phyloP scores from a whole-genome alignment of 2,113 vertebrate species.

The Eublepharis macularius region DNA sequence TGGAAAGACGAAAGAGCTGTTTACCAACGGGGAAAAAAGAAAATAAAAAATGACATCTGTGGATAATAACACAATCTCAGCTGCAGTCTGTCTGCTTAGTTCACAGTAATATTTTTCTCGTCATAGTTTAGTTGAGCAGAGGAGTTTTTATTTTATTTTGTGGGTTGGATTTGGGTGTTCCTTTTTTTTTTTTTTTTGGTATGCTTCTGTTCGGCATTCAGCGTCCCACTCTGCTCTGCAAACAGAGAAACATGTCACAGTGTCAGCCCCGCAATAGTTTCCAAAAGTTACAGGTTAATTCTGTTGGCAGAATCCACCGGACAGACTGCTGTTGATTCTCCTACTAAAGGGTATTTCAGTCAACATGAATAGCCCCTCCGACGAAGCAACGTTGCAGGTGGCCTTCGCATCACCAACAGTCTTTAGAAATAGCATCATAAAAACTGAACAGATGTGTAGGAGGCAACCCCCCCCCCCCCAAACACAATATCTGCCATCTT shows the following conservation, averaged over 20 bases:
- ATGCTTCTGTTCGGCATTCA: constrained; percentile 16
- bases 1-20: constrained; percentile 32
- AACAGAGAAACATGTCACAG: not conserved
- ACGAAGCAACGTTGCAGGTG: not conserved
- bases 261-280: not conserved
- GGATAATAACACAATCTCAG: constrained; percentile 30
- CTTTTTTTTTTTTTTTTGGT: not conserved
- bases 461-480: rapidly evolving
- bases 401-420: rapidly evolving
- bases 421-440: rapidly evolving
- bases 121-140: not conserved
- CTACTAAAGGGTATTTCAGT: not conserved
- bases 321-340: not conserved
- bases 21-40: constrained; percentile 16
- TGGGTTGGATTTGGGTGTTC: too few species aligned
- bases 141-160: not conserved
- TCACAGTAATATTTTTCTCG: constrained; percentile 31
- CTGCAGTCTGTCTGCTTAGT: constrained; percentile 29
- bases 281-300: not conserved
- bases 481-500: rapidly evolving
- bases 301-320: not conserved
- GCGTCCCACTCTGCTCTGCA: not conserved
- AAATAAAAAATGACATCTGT: constrained; percentile 6
- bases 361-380: rapidly evolving
- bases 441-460: not conserved